Evolutionary conservation across 2,797 vertebrate species (phyloP), one percentile per base, ranked within the genome.

Genomic region (Peromyscus aztecus): DNA sequence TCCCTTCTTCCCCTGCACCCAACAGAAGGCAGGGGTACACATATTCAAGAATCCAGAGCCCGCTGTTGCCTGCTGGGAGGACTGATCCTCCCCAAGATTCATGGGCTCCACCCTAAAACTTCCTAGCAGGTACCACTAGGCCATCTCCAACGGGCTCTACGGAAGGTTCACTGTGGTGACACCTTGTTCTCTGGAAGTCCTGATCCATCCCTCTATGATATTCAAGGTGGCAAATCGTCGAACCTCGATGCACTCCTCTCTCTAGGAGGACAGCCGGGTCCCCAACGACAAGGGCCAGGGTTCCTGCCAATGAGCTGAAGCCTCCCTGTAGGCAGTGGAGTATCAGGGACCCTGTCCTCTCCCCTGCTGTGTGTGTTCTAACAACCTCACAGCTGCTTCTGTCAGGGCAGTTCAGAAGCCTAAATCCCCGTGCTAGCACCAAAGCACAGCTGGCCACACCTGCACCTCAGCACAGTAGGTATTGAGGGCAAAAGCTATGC

Each of bases 121-220:
- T 34, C 11, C 37, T 23, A 10, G n/a, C 4, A 43, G 37, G 59
- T 63, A 14, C 65, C 82, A 12, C 3, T 21, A 49, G 67, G 55
- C 86, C 31, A 16, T 31, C 78, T 61, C 43, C 49, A 52, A 10
- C 3, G 21, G 5, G 31, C 16, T 31, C 13, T 7, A 6, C 87
- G 3, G 0, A 9, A 2, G 13, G 29, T n/a, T 43, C 16, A 4
- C 9, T 2, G 7, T 31, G 34, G 34, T 27, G n/a, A 40, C 17
- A 34, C 19, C 21, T 3, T 21, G 1, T 83, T 31, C 71, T 40
- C 34, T 14, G 27, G 31, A 83, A 71, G 65, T 37, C 43, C 67
- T 19, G 1, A 24, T 27, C 73, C 49, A 59, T 16, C 9, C 1
- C 24, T 65, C 55, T 37, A 49, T 8, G 4, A 19, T 61, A 37